phyloP scores from a whole-genome alignment of 2,113 vertebrate genomes.

The Percina caprodes region DNA sequence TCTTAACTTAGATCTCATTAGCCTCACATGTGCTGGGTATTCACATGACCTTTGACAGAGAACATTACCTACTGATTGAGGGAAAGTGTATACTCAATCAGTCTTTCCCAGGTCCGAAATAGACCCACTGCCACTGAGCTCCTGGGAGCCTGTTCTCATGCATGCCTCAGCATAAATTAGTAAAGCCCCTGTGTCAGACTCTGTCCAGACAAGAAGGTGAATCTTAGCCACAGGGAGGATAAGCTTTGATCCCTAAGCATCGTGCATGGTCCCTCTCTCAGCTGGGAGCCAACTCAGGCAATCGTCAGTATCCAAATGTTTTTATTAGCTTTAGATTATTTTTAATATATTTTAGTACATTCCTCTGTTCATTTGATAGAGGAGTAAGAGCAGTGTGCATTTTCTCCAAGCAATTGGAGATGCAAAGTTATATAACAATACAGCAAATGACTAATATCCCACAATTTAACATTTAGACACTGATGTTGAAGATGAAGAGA shows the following conservation, averaged over 20 bases:
- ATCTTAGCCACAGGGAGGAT: conserved; percentile 78
- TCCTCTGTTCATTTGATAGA: conserved; percentile 10
- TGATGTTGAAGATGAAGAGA: background rate
- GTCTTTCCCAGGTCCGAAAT: conserved; percentile 51
- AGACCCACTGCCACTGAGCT: conserved; percentile 51
- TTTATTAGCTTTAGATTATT: conserved; percentile 41
- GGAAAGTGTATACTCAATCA: conserved; percentile 50
- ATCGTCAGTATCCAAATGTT: conserved; percentile 67
- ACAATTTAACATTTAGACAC: conserved; percentile 16
- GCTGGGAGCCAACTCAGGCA: conserved; percentile 65
- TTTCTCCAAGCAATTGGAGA: conserved; percentile 15
- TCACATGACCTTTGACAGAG: conserved; percentile 47
- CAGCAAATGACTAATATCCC: conserved; percentile 24
- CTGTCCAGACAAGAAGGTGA: conserved; percentile 79
- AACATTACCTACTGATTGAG: conserved; percentile 17
- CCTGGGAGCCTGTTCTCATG: conserved; percentile 65
- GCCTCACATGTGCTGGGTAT: conserved; percentile 23
- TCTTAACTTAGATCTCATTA: background rate
- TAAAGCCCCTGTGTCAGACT: conserved; percentile 74
- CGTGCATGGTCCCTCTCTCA: conserved; percentile 49
- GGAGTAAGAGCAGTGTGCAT: background rate
- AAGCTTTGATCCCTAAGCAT: conserved; percentile 74
- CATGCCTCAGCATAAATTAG: conserved; percentile 81
- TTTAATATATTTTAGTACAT: conserved; percentile 29
- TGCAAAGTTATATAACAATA: conserved; percentile 17